Evolutionary conservation across 2,888 invertebrate species (phyloP).

Genomic region (Latheticus oryzae): DNA sequence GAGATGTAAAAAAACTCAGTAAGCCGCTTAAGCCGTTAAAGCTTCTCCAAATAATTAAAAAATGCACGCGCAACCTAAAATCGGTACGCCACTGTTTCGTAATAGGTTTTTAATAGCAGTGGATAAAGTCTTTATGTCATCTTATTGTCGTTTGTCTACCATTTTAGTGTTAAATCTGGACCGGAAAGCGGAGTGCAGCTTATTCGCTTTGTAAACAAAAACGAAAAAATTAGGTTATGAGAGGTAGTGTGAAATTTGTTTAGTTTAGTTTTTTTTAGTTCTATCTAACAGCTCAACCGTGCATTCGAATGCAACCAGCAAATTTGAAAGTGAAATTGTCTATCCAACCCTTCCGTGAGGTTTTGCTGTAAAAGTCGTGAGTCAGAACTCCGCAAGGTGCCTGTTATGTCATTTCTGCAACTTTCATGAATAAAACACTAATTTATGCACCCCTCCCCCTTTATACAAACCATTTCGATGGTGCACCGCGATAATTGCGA

Average conservation of each 20-base stretch:
- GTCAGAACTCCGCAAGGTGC: slow-evolving; percentile 23
- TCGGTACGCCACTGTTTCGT: slow-evolving; percentile 18
- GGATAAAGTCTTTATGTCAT: slow-evolving; percentile 26
- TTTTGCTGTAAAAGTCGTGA: slow-evolving; percentile 8
- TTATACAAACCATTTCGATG: slow-evolving; percentile 7
- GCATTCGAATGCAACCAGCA: slow-evolving; percentile 3
- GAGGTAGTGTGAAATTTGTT: background rate
- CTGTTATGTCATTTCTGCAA: slow-evolving; percentile 29
- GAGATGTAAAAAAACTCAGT: too few relatives aligned
- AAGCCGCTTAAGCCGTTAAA: slow-evolving; percentile 15
- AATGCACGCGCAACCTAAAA: slow-evolving; percentile 4
- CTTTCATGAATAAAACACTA: slow-evolving; percentile 21
- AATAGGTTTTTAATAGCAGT: slow-evolving; percentile 20
- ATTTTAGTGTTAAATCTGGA: slow-evolving; percentile 18
- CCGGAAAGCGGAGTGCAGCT: slow-evolving; percentile 20
- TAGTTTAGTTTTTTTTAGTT: too few relatives aligned
- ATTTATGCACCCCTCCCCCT: slow-evolving; percentile 31
- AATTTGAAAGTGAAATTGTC: too few relatives aligned
- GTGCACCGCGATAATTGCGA: slow-evolving; percentile 23
- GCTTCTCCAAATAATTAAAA: slow-evolving; percentile 23
- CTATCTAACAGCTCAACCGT: too few relatives aligned
- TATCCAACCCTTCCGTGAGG: background rate
- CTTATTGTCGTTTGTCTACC: slow-evolving; percentile 21
- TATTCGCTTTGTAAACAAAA: background rate
- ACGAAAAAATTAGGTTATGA: background rate